Evolutionary conservation across 2,797 vertebrate genomes (phyloP), one percentile per base, ranked within the genome.

Genomic region (Agapornis canus): DNA sequence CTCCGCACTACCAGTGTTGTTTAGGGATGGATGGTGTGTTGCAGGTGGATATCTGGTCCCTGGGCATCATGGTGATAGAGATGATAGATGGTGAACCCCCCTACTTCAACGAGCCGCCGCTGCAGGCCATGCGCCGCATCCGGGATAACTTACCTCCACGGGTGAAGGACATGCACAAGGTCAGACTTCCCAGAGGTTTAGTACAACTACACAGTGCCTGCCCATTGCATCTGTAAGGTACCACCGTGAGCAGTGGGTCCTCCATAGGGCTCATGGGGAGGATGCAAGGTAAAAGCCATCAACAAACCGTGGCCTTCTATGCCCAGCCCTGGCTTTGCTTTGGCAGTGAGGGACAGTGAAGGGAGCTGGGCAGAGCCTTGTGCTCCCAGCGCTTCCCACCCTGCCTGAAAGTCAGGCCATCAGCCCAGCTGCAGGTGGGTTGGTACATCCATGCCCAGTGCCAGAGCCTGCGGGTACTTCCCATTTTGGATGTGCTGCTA

Each of bases 1-100:
- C 8, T 1, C 26, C n/a, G 31, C 21, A 1, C 4, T 40, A 4
- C 19, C 86, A 5, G 51, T 3, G 6, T 66, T 12, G 43, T 16
- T 73, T 8, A 17, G 0, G 54, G 68, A 57, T 10, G 7, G 42
- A 1, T 27, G 78, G 20, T 97, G 40, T 94, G 66, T 92, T 98
- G 17, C 96, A 99, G 99, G 99, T 99, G 96, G 99, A 99, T 86
- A 99, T 99, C 97, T 99, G 99, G 99, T 99, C 99, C 71, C 97
- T 99, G 61, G 99, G 99, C 69, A 99, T 99, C 97, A 99, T 99
- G 99, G 99, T 99, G 93, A 99, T 99, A 17, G 99, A 99, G 97
- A 99, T 99, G 99, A 99, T 99, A 32, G 99, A 99, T 1, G 99
- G 99, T 0, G 99, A 99, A 39, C 99, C 99, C 7, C 99, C 99